Percentiles rank a stretch among this genome's conserved stretches.
These are phyloP conservation scores for Diglossa cyanea DNA, from an alignment of 2,797 vertebrate genomes.

Conservation along the genomic window DNA sequence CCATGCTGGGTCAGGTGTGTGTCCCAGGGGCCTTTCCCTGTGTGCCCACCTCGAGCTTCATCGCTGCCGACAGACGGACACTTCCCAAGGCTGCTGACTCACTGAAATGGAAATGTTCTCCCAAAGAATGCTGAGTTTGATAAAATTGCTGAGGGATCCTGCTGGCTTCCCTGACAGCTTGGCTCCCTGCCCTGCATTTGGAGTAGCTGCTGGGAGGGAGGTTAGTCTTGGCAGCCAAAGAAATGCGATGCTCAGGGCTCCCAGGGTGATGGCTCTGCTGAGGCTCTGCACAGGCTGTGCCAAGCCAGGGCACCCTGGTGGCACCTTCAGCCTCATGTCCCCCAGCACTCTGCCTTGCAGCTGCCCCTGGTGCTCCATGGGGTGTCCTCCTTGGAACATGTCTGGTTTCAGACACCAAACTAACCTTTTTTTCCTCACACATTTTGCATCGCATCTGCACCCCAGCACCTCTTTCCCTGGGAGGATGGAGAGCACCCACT, in stretches of 20 bases:
- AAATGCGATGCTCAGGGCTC: not conserved
- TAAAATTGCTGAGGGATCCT: not conserved
- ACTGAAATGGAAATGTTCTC: not conserved
- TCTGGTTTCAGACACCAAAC: not conserved
- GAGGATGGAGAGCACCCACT: not conserved
- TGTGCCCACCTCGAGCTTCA: accelerated
- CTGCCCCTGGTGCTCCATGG: not conserved
- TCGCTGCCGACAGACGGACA: accelerated
- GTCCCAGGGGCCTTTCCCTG: not conserved
- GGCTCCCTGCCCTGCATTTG: not conserved
- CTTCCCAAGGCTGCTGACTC: slow-evolving; percentile 12
- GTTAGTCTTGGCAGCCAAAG: not conserved
- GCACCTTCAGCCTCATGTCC: not conserved
- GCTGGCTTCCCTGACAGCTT: not conserved
- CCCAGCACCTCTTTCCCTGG: not conserved
- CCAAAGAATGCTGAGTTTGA: not conserved
- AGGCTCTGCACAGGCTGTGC: not conserved
- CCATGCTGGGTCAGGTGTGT: accelerated
- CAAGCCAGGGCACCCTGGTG: not conserved
- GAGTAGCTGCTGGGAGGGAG: not conserved
- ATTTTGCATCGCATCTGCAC: not conserved
- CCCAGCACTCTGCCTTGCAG: not conserved
- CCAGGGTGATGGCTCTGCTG: not conserved
- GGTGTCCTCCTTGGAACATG: not conserved
- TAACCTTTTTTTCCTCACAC: not conserved